Base-by-base conservation (phyloP, 2,888 invertebrate species). In the Allolobophora icterica region DNA sequence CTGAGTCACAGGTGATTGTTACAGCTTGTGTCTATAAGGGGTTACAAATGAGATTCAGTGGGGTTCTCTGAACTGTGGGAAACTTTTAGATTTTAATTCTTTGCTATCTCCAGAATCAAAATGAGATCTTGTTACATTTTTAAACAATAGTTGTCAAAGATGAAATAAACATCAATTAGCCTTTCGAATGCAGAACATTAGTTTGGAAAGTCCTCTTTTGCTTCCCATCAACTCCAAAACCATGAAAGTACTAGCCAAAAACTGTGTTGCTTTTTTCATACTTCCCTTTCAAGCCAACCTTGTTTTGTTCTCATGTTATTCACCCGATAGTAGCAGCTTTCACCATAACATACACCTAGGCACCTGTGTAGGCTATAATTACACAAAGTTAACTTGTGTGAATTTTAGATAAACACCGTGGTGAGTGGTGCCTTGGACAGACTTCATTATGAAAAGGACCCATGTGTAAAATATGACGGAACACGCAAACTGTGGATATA, bases 401-500 rank as follows among this genome's bases (percentile, higher is more conserved):
- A 90, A 40, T 42, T 93, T 21, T 93, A 95, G 95, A 94, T 95
- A 30, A 95, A 95, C 92, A 95, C 94, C 34, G 95, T 95, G 33
- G 95, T 99, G 0, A 98, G 98, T 92, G 97, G 98, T 0, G 98
- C 98, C 0, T 95, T 99, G 89, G 99, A 99, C 94, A 96, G 98
- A 34, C 96, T 99, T 95, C 97, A 98, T 94, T 97, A 97, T 21
- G 97, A 98, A 93, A 97, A 97, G 91, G 99, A 99, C 96, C 98
- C 99, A 0, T 98, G 98, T 94, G 98, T 99, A 0, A 97, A 98
- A 94, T 99, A 98, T 94, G 98, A 99, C 95, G 97, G 97, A 1
- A 97, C 97, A 94, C 96, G 98, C 11, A 98, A 98, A 94, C 97
- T 98, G 52, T 99, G 99, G 99, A 97, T 98, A n/a, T 99, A 99